Evolutionary conservation across 1,140 invertebrate genomes (phyloP).

Genomic region (Drosophila watanabei): DNA sequence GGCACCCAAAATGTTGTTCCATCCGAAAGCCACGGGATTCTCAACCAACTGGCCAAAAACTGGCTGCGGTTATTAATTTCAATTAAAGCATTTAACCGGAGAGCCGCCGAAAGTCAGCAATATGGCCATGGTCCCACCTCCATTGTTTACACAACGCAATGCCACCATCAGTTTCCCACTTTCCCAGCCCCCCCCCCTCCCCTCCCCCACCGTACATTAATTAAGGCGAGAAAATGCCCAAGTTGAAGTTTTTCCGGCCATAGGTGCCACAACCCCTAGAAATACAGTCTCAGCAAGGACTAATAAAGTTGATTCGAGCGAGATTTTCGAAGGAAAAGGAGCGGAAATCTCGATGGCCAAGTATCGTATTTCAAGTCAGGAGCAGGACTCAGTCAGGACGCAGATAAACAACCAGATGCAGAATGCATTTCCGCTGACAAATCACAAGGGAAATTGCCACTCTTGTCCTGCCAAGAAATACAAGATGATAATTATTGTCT

Average conservation of each 20-base stretch:
- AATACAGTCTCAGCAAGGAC: neutral
- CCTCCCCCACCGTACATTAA: slow-evolving; percentile 54
- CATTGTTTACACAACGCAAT: slow-evolving; percentile 57
- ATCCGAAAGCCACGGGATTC: slow-evolving; percentile 6
- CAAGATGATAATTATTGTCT: neutral
- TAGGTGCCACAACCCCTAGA: slow-evolving; percentile 1
- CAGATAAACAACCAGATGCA: slow-evolving; percentile 28
- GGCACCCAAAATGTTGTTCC: slow-evolving; percentile 38
- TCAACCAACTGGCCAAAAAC: slow-evolving; percentile 38
- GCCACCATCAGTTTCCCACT: slow-evolving; percentile 1
- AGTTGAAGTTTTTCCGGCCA: slow-evolving; percentile 6
- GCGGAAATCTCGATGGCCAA: slow-evolving; percentile 39
- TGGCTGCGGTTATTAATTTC: slow-evolving; percentile 83
- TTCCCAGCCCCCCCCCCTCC: neutral
- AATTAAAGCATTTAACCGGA: slow-evolving; percentile 85
- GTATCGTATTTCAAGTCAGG: slow-evolving; percentile 50
- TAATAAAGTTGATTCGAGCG: slow-evolving; percentile 31
- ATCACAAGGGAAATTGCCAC: neutral
- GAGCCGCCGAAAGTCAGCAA: slow-evolving; percentile 66
- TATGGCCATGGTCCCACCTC: slow-evolving; percentile 30
- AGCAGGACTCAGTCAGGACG: slow-evolving; percentile 25
- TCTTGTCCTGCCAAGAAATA: neutral
- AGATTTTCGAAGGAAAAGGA: slow-evolving; percentile 25
- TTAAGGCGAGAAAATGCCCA: slow-evolving; percentile 72
- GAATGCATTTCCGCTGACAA: slow-evolving; percentile 6